Percentiles rank a stretch among this genome's conserved stretches.
phyloP scores from a whole-genome alignment of 1,140 invertebrate species.

The Drosophila orosa region DNA sequence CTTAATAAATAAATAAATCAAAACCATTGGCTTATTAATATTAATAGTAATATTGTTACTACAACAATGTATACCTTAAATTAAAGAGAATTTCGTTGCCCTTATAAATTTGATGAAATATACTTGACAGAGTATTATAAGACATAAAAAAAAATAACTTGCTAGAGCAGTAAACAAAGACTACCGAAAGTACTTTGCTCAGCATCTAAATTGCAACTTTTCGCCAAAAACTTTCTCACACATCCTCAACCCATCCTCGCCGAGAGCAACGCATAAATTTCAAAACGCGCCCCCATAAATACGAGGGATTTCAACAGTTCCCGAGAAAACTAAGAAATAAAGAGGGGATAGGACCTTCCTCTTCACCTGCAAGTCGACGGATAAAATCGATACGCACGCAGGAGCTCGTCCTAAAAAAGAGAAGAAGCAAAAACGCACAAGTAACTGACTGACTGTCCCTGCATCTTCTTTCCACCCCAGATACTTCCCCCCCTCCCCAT shows the following conservation, averaged over 20 bases:
- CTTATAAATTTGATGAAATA: constrained; percentile 1
- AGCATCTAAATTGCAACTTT: constrained; percentile 55
- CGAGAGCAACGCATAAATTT: constrained; percentile 34
- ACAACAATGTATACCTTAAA: neutral
- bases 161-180: constrained; percentile 16
- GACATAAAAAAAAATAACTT: neutral
- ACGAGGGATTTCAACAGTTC: constrained; percentile 43
- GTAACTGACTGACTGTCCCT: constrained; percentile 10
- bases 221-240: constrained; percentile 38
- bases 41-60: neutral
- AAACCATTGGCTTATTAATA: neutral
- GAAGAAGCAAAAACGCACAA: neutral
- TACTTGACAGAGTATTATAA: neutral
- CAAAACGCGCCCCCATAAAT: constrained; percentile 52
- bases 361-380: constrained; percentile 36
- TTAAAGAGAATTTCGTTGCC: neutral
- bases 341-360: neutral
- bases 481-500: neutral
- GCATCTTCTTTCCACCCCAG: constrained; percentile 32
- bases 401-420: constrained; percentile 10
- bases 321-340: constrained; percentile 11
- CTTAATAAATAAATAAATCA: neutral
- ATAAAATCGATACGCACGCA: constrained; percentile 69
- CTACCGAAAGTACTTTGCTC: constrained; percentile 31
- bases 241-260: neutral